Evolutionary conservation across 2,113 vertebrate genomes (phyloP), one percentile per base, ranked within the genome.

Genomic region (Copsychus sechellarum): DNA sequence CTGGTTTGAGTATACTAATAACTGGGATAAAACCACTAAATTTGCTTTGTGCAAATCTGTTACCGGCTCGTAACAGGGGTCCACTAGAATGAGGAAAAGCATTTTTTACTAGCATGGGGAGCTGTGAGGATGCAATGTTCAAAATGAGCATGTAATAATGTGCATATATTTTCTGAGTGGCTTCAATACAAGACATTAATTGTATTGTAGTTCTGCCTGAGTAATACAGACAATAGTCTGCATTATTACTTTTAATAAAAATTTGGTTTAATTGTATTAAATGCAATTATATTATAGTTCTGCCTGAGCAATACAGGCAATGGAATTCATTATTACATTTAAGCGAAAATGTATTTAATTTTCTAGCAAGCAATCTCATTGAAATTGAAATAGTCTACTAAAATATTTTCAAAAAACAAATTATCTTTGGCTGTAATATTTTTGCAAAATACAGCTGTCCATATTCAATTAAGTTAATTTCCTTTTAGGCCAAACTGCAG

Each of bases 261-360:
- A 92, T 56, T 67, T 65, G 78, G 84, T 92, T 97, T 97, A 97
- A 97, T 97, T 95, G 81, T 79, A 93, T 97, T 97, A 97, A 96
- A 94, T 62, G 85, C 73, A 96, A 97, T 97, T 91, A 93, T 90
- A 95, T 62, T 96, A 40, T 77, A 94, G 74, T 91, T 98, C 95
- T 92, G 96, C 93, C 94, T 95, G 71, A 97, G 73, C 76, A 91
- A 81, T 69, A 62, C 51, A 96, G 96, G 91, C 97, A 97, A 94
- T 94, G 74, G 73, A 93, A 97, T 96, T 91, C 95, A 90, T 97
- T 97, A 96, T 94, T 96, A 93, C 80, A 86, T 97, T 96, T 96
- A 97, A 97, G 38, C 12, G 5, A 97, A 97, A 97, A 97, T 97
- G 89, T 97, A 97, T 95, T 97, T 97, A 97, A 97, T 98, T 97